Conservation (phyloP, 2,113 vertebrate species). For the Hylia prasina region DNA sequence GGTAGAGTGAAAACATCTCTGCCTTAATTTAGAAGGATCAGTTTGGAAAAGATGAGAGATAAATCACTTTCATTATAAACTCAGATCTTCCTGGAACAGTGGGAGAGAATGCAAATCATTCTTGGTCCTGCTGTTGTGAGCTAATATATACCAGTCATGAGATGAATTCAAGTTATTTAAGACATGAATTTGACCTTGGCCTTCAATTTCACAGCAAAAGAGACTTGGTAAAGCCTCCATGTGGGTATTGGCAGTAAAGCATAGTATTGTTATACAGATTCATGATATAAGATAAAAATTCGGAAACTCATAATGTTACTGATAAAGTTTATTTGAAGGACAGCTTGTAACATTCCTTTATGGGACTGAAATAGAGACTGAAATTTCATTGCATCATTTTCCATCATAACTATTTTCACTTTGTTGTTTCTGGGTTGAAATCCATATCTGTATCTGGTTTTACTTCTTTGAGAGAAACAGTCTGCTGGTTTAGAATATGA, state of each 20-base stretch:
- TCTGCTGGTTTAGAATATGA: background rate
- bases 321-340: background rate
- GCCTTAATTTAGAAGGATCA: conserved; percentile 58
- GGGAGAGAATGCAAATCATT: conserved; percentile 39
- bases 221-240: background rate
- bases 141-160: conserved; percentile 40
- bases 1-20: conserved; percentile 40
- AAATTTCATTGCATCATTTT: background rate
- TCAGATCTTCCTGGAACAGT: background rate
- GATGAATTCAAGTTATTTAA: conserved; percentile 48
- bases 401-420: background rate
- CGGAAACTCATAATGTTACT: background rate
- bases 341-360: background rate
- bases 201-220: conserved; percentile 21
- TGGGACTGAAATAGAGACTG: background rate
- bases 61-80: conserved; percentile 58
- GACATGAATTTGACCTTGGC: conserved; percentile 43
- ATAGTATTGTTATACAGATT: background rate
- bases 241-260: background rate
- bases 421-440: background rate
- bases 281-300: background rate
- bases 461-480: background rate
- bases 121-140: conserved; percentile 13
- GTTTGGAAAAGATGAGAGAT: conserved; percentile 45
- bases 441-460: background rate